Conservation (phyloP, 2,888 invertebrate species). For the Polyommatus icarus region DNA sequence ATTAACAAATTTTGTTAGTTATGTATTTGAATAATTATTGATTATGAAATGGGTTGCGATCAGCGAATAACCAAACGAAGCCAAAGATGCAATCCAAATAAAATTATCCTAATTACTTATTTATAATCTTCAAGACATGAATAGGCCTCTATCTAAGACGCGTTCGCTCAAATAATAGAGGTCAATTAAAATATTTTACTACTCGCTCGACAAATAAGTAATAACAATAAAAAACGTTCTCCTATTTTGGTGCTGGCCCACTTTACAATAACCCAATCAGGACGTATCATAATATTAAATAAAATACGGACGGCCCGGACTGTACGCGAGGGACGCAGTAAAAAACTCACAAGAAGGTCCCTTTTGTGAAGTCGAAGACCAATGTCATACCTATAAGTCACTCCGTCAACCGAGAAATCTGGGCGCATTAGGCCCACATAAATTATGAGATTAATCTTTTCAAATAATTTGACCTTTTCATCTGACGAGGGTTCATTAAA, state of each 20-base stretch:
- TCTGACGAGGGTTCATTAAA: constrained; percentile 80
- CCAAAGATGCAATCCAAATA: neutral
- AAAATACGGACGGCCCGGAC: constrained; percentile 36
- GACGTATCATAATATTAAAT: constrained; percentile 39
- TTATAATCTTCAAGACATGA: neutral
- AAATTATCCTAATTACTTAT: neutral
- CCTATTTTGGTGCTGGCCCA: constrained; percentile 26
- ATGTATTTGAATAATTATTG: neutral
- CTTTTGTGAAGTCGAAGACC: constrained; percentile 61
- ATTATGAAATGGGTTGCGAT: neutral
- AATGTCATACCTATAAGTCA: constrained; percentile 60
- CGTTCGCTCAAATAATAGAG: constrained; percentile 31
- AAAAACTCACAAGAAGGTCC: constrained; percentile 51
- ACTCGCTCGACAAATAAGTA: neutral
- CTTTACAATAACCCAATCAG: constrained; percentile 42
- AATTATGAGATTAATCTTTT: constrained; percentile 79
- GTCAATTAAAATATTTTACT: constrained; percentile 33
- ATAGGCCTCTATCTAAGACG: neutral
- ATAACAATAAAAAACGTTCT: constrained; percentile 21
- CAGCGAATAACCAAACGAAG: neutral
- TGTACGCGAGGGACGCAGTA: constrained; percentile 44
- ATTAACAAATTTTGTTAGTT: no score
- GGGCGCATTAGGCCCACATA: constrained; percentile 71
- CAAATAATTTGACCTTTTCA: constrained; percentile 80
- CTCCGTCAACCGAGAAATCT: constrained; percentile 68